Conservation (phyloP, 30 jellyfish, hydroid and myxozoan species). For the Cassiopea andromeda region DNA sequence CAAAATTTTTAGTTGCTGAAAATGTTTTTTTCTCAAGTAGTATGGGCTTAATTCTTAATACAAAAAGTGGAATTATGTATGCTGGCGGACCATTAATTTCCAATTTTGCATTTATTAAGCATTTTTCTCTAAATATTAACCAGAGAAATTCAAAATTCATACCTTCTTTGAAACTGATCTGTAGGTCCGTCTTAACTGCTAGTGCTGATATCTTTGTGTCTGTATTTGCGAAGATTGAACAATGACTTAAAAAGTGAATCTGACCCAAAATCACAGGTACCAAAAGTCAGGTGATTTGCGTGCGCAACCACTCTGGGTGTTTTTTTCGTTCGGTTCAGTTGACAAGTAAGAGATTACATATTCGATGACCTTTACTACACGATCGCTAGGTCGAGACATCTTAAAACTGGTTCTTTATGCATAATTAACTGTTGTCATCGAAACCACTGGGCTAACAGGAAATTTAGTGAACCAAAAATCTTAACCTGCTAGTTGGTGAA, state of each 20-base stretch:
- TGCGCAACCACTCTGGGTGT: not conserved
- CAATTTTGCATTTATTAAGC: not conserved
- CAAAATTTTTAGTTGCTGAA: no score
- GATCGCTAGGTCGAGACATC: not conserved
- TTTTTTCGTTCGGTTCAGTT: not conserved
- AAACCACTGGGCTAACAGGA: not conserved
- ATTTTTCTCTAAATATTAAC: not conserved
- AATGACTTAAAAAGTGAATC: constrained; percentile 1
- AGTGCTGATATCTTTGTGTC: constrained; percentile 25
- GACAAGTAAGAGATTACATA: not conserved
- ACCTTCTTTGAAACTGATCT: constrained; percentile 8
- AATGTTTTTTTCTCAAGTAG: no score
- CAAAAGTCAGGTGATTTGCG: not conserved
- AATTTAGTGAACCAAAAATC: not conserved
- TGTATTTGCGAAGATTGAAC: not conserved
- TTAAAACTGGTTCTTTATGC: not conserved
- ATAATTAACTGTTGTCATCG: not conserved
- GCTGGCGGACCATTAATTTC: not conserved
- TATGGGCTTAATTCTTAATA: no score
- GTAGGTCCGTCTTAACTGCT: constrained; percentile 41
- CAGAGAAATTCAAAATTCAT: not conserved
- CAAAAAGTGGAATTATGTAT: no score
- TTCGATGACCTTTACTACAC: not conserved
- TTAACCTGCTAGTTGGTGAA: not conserved
- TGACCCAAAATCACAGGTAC: constrained; percentile 44